A percentile compares a stretch with the other conserved stretches of the same genome.
Evolutionary conservation across 2,797 vertebrate genomes (phyloP).

Genomic region (Leptatherina wallacei): DNA sequence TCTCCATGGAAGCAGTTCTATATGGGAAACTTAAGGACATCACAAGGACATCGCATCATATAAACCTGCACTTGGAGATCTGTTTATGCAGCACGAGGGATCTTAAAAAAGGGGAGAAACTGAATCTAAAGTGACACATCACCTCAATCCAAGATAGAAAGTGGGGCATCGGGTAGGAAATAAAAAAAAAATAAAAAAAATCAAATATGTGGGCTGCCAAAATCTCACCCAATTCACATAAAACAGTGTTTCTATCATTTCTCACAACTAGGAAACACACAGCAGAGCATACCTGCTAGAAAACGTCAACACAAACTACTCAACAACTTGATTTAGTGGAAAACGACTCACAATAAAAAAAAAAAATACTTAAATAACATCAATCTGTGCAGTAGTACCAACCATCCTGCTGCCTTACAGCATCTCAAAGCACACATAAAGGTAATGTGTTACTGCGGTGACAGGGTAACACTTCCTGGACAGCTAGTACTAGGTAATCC

Average conservation of each 20-base stretch:
- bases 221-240: conserved; percentile 29
- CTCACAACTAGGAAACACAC: neutral
- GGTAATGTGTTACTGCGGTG: conserved; percentile 60
- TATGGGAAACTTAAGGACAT: conserved; percentile 73
- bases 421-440: conserved; percentile 35
- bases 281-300: neutral
- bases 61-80: conserved; percentile 64
- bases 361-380: conserved; percentile 10
- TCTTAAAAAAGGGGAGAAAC: conserved; percentile 43
- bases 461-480: conserved; percentile 66
- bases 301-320: neutral
- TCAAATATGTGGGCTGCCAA: conserved; percentile 30
- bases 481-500: conserved; percentile 70
- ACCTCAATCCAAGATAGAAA: conserved; percentile 41
- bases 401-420: conserved; percentile 26
- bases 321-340: neutral
- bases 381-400: conserved; percentile 11
- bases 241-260: neutral
- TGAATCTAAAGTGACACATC: conserved; percentile 48
- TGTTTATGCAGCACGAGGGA: conserved; percentile 67
- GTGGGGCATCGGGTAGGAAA: conserved; percentile 1
- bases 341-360: conserved; percentile 8
- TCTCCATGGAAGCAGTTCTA: conserved; percentile 59
- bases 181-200: neutral
- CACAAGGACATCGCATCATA: conserved; percentile 75